Base-by-base conservation (phyloP, 2,797 vertebrate genomes). In the Sebastes matsubarae region DNA sequence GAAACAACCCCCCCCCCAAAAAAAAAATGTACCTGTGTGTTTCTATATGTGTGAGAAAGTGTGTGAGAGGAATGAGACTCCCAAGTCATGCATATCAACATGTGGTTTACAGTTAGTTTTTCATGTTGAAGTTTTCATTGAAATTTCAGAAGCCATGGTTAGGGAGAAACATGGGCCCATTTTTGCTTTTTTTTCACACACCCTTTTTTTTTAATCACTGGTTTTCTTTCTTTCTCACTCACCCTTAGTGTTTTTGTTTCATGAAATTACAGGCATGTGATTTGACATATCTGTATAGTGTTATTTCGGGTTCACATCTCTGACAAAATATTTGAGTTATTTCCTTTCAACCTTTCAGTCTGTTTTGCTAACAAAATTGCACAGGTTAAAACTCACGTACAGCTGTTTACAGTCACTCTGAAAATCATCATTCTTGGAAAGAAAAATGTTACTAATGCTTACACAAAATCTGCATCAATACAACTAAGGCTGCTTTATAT, bases 171-270 rank as follows among this genome's bases (percentile, higher is more conserved):
- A 27, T 32, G 18, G 14, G 5, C 4, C 58, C 18, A 27, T 63
- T 86, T 92, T 89, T 88, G 42, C 14, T 46, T 87, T 82, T 92
- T 86, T 77, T 93, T 29, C 12, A 14, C 89, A 60, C 6, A 55
- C 34, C 5, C 38, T 66, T 6, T 65, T n/a, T 64, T 52, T 81
- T 58, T 57, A 12, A 68, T 74, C 59, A 63, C 10, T 54, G 9
- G 1, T 60, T 60, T 60, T 79, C 65, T 80, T 14, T 60, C 29
- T 52, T 24, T 34, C 22, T 58, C 7, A 25, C 13, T 36, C 12
- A 22, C 1, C 29, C 46, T 64, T 27, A 16, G 24, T 58, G 6
- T n/a, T 14, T 30, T 57, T 59, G 32, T 4, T 32, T 58, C 32
- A 60, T 29, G 54, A 13, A 65, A 27, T 59, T 1, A 9, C 30